A percentile compares a stretch with the other conserved stretches of the same genome.
These are phyloP conservation scores for Gymnocephalus cernua DNA, from an alignment of 2,113 vertebrate genomes.

Conservation along the genomic window DNA sequence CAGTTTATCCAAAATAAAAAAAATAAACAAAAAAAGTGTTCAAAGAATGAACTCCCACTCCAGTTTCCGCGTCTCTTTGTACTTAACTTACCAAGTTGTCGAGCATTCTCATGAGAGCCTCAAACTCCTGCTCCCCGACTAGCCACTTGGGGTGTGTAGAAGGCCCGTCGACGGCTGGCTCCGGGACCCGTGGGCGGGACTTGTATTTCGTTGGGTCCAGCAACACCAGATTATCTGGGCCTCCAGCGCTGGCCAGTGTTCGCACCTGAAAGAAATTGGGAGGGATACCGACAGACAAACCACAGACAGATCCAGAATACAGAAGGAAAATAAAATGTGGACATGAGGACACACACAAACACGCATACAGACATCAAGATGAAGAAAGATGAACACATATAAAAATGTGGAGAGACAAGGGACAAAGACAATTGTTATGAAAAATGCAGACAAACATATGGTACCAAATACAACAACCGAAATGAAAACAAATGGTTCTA, in stretches of 20 bases:
- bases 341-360: constrained; percentile 23
- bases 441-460: constrained; percentile 35
- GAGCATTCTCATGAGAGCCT: constrained; percentile 98
- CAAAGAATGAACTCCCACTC: not conserved
- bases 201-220: constrained; percentile 96
- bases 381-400: constrained; percentile 33
- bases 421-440: constrained; percentile 54
- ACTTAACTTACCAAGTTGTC: constrained; percentile 97
- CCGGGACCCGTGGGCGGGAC: constrained; percentile 88
- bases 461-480: constrained; percentile 14
- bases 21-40: no score
- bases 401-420: constrained; percentile 44
- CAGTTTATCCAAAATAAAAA: no score
- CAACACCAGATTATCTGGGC: constrained; percentile 96
- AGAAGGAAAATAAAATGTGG: constrained; percentile 6
- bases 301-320: constrained; percentile 29
- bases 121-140: constrained; percentile 97
- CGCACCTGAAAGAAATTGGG: constrained; percentile 87
- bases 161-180: constrained; percentile 86
- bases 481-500: not conserved
- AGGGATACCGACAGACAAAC: constrained; percentile 23
- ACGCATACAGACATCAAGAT: constrained; percentile 28
- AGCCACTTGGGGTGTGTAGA: constrained; percentile 91
- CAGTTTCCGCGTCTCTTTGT: not conserved
- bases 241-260: constrained; percentile 95